These are phyloP conservation scores for Lucilia cuprina DNA, from an alignment of 1,140 invertebrate genomes.

Conservation along the genomic window DNA sequence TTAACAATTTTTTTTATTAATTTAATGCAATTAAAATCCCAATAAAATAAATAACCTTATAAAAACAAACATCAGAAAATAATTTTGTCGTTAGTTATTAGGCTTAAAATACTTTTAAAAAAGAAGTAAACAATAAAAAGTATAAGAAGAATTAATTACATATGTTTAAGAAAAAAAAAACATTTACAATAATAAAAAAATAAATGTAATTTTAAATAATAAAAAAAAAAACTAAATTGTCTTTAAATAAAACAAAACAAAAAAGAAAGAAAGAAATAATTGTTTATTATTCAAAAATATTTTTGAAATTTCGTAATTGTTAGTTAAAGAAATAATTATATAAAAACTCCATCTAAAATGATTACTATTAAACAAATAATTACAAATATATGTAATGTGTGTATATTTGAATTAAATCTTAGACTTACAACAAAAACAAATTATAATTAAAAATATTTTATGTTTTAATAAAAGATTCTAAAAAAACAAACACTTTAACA, in stretches of 20 bases:
- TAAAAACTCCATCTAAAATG: neutral
- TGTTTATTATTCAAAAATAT: neutral
- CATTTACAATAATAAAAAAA: neutral
- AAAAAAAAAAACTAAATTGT: neutral
- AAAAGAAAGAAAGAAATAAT: neutral
- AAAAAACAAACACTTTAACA: no score
- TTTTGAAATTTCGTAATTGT: neutral
- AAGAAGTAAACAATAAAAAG: neutral
- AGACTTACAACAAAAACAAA: neutral
- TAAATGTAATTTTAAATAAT: neutral
- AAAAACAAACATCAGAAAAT: neutral
- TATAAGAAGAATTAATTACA: neutral
- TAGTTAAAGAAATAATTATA: neutral
- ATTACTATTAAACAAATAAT: neutral
- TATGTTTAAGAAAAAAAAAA: neutral
- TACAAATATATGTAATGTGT: no score
- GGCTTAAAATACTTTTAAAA: slow-evolving; percentile 12
- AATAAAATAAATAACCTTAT: neutral
- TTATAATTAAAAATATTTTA: no score
- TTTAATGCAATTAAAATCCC: neutral
- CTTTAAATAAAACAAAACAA: neutral
- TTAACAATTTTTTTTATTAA: neutral
- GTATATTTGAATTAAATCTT: neutral
- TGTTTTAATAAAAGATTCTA: no score
- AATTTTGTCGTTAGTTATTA: slow-evolving; percentile 13